These are phyloP conservation scores for Notamacropus eugenii DNA, from an alignment of 2,797 vertebrate genomes.

Conservation along the genomic window DNA sequence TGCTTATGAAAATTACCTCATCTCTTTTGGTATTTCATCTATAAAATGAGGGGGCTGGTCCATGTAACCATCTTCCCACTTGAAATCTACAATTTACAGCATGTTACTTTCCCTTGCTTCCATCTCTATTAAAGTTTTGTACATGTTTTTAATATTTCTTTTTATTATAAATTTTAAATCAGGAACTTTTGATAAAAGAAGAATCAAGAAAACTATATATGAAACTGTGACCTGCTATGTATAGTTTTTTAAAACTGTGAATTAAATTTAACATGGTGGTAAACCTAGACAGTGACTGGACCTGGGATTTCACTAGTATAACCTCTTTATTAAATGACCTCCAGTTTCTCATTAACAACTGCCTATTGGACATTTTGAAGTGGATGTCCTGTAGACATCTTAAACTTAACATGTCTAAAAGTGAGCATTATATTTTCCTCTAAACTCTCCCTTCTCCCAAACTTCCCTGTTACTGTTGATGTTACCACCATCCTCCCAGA, in stretches of 20 bases:
- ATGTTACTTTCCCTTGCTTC: not conserved
- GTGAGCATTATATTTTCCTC: not conserved
- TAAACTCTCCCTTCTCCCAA: not conserved
- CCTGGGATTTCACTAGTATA: not conserved
- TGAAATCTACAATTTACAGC: not conserved
- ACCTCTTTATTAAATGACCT: not conserved
- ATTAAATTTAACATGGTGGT: not conserved
- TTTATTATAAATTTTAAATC: not conserved
- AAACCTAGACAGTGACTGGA: not conserved
- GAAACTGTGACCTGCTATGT: not conserved
- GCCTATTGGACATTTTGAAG: not conserved
- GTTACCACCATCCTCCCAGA: not conserved
- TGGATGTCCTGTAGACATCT: not conserved
- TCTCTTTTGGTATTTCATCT: not conserved
- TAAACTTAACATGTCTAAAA: not conserved
- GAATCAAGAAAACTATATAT: not conserved
- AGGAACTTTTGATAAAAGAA: not conserved
- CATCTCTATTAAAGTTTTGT: not conserved
- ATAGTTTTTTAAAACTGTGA: not conserved
- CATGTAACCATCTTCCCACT: not conserved
- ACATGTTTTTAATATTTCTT: not conserved
- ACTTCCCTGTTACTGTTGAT: not conserved
- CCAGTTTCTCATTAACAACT: not conserved
- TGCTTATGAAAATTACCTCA: not conserved
- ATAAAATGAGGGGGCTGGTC: not conserved